These are phyloP conservation scores for Graptemys geographica DNA, from an alignment of 2,797 vertebrate species.

Conservation along the genomic window DNA sequence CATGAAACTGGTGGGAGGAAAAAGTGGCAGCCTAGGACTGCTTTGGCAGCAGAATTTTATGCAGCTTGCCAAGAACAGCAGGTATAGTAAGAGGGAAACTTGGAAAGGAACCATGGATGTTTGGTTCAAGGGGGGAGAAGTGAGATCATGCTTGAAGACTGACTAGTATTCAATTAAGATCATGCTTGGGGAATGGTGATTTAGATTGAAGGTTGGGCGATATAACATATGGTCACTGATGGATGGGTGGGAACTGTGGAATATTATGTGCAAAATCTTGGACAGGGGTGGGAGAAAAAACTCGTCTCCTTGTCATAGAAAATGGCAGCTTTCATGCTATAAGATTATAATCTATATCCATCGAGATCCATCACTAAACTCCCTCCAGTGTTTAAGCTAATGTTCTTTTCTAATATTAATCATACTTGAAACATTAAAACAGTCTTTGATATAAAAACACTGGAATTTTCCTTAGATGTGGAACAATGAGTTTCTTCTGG, in stretches of 20 bases:
- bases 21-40: not conserved
- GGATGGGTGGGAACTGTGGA: not conserved
- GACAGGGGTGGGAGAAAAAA: not conserved
- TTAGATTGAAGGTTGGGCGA: not conserved
- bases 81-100: not conserved
- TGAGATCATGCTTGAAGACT: not conserved
- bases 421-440: not conserved
- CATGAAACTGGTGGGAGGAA: not conserved
- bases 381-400: not conserved
- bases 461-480: not conserved
- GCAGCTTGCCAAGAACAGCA: not conserved
- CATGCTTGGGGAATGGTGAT: not conserved
- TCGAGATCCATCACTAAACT: not conserved
- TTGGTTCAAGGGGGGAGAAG: not conserved
- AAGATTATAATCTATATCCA: not conserved
- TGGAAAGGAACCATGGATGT: not conserved
- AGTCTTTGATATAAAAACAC: not conserved
- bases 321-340: not conserved
- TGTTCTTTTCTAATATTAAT: not conserved
- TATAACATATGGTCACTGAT: not conserved
- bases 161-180: not conserved
- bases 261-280: not conserved
- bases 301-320: not conserved
- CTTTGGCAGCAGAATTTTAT: not conserved
- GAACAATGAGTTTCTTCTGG: not conserved